Conservation (phyloP, 1,140 invertebrate genomes). For the Apis dorsata region DNA sequence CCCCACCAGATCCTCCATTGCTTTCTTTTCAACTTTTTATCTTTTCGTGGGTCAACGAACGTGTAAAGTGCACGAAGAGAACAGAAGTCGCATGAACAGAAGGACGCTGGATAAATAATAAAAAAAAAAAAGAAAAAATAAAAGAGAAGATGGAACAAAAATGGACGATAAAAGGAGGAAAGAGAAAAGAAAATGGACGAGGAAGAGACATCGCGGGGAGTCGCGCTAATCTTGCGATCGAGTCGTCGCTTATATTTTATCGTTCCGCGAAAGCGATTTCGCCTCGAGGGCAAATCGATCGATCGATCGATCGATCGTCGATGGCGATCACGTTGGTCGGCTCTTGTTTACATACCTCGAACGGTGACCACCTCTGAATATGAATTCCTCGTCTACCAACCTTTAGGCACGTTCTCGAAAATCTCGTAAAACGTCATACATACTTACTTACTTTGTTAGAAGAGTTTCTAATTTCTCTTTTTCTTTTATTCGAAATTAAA, state of each 20-base stretch:
- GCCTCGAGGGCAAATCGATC: constrained; percentile 38
- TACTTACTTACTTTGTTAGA: too few relatives aligned
- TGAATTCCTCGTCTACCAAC: constrained; percentile 62
- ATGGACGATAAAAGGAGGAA: not conserved
- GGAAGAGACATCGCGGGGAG: constrained; percentile 42
- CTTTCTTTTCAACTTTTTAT: not conserved
- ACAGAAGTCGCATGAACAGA: not conserved
- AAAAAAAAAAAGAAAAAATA: not conserved
- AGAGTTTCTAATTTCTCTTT: not conserved
- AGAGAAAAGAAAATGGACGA: not conserved
- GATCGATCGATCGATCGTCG: constrained; percentile 63
- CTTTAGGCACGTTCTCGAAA: constrained; percentile 58
- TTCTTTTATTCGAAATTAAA: not conserved
- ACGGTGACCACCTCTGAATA: constrained; percentile 67
- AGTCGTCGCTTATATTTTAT: constrained; percentile 58
- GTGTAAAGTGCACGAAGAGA: constrained; percentile 37
- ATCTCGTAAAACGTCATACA: constrained; percentile 16
- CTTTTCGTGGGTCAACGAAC: constrained; percentile 28
- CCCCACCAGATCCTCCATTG: not conserved
- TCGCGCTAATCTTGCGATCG: constrained; percentile 57
- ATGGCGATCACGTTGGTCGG: constrained; percentile 74
- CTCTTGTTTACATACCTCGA: constrained; percentile 75
- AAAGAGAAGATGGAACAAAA: not conserved
- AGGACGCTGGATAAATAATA: not conserved
- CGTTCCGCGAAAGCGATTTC: constrained; percentile 62